Conservation (phyloP, 1,140 invertebrate genomes). For the Ooceraea biroi region DNA sequence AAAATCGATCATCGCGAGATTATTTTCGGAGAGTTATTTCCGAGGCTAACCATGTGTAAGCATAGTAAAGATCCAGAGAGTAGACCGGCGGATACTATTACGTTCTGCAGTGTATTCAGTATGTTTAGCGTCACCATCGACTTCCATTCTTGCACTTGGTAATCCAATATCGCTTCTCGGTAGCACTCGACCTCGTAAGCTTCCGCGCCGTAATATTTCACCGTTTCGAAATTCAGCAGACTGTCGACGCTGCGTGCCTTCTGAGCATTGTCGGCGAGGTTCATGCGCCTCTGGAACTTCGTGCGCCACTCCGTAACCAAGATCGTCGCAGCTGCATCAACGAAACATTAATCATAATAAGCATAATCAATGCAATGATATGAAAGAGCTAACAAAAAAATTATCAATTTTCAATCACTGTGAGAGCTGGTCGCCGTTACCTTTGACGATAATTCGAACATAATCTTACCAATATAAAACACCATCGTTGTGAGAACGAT, state of each 20-base stretch:
- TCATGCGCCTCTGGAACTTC: constrained; percentile 97
- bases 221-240: constrained; percentile 98
- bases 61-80: constrained; percentile 95
- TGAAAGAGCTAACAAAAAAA: too few species aligned
- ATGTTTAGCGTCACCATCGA: constrained; percentile 94
- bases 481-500: constrained; percentile 97
- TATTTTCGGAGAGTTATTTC: not conserved
- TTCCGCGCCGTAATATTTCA: constrained; percentile 98
- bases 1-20: too few species aligned
- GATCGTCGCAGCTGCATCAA: constrained; percentile 91
- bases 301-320: constrained; percentile 97
- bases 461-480: constrained; percentile 94
- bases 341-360: not conserved
- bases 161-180: constrained; percentile 92
- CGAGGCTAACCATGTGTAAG: constrained; percentile 90
- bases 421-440: too few species aligned
- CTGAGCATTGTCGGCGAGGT: constrained; percentile 96
- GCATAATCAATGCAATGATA: too few species aligned
- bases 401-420: too few species aligned
- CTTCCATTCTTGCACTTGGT: constrained; percentile 96
- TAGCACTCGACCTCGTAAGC: constrained; percentile 95
- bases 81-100: constrained; percentile 95
- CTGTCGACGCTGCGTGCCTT: constrained; percentile 97
- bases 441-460: too few species aligned
- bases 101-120: constrained; percentile 95